Evolutionary conservation across 2,113 vertebrate species (phyloP).

Genomic region (Nothobranchius kuhntae): DNA sequence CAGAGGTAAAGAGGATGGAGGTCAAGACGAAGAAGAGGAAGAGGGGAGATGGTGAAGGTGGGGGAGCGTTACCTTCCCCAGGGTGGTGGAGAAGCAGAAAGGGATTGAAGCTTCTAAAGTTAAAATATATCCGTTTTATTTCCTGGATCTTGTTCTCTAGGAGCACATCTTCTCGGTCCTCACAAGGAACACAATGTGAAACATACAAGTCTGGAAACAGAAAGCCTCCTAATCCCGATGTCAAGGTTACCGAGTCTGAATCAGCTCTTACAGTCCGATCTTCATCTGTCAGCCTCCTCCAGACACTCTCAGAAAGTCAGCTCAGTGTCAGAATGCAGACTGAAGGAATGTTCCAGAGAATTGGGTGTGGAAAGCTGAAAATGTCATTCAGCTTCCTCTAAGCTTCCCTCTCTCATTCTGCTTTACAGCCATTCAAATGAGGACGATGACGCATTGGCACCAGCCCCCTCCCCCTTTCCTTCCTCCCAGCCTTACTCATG

Average conservation of each 20-base stretch:
- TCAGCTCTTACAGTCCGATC: background rate
- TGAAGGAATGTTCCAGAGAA: slow-evolving; percentile 55
- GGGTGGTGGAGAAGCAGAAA: slow-evolving; percentile 40
- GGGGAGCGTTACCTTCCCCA: slow-evolving; percentile 66
- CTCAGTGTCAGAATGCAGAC: slow-evolving; percentile 18
- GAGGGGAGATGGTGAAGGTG: slow-evolving; percentile 41
- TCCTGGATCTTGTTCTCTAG: background rate
- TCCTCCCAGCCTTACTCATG: slow-evolving; percentile 25
- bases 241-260: slow-evolving; percentile 32
- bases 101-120: slow-evolving; percentile 8
- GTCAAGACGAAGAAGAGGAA: slow-evolving; percentile 40
- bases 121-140: slow-evolving; percentile 2
- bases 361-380: slow-evolving; percentile 46
- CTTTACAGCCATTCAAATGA: slow-evolving; percentile 58
- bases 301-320: background rate
- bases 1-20: background rate
- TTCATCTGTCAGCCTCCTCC: background rate
- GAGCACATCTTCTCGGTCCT: background rate
- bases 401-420: slow-evolving; percentile 30
- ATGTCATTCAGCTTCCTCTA: slow-evolving; percentile 36
- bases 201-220: background rate
- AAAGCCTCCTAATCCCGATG: background rate
- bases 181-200: background rate
- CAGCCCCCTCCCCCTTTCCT: slow-evolving; percentile 40
- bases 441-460: slow-evolving; percentile 64